Base-by-base conservation (phyloP, 2,888 invertebrate species). In the Sericinus montela region DNA sequence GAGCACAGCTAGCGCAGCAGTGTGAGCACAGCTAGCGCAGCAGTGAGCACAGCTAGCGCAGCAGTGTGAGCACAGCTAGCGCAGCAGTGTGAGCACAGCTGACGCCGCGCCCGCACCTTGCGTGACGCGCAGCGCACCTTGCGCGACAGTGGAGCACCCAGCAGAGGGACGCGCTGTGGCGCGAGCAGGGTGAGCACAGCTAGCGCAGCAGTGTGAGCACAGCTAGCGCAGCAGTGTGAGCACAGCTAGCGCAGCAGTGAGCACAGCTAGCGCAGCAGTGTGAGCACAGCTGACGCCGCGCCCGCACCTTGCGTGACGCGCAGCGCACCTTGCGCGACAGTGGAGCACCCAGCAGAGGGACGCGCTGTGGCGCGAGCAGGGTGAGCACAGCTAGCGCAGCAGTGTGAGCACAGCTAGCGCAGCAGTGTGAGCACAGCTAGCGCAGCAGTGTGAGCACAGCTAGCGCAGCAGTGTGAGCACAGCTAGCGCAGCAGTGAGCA, bases 61-160 rank as follows among this genome's bases (percentile, higher is more conserved):
- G 92, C 92, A 15, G 87, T 92, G 59, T 93, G 93, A 93, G 93
- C 93, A 93, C 73, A 92, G 93, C 45, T 88, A 92, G 66, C 87
- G 91, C 41, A 90, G 87, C n/a, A n/a, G n/a, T n/a, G 80, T 93
- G 53, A 85, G 91, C 46, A 91, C 89, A n/a, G n/a, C n/a, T n/a
- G n/a, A 54, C 79, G 91, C 47, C 86, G 92, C 32, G 88, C 91
- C 1, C 59, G 79, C 30, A 75, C 75, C 0, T 51, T 78, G 32
- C 77, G 90, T 40, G 91, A 92, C 72, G 91, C 92, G 1, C 91
- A 91, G 67, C 88, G 91, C 58, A 90, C 90, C 45, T n/a, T n/a
- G n/a, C n/a, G n/a, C n/a, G n/a, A n/a, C n/a, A n/a, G n/a, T n/a
- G n/a, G n/a, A n/a, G n/a, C n/a, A 92, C 90, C 39, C 80, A 82